A percentile compares a stretch with the other conserved stretches of the same genome.
Conservation (phyloP, 2,888 invertebrate species). For the Gymnosoma rotundatum region DNA sequence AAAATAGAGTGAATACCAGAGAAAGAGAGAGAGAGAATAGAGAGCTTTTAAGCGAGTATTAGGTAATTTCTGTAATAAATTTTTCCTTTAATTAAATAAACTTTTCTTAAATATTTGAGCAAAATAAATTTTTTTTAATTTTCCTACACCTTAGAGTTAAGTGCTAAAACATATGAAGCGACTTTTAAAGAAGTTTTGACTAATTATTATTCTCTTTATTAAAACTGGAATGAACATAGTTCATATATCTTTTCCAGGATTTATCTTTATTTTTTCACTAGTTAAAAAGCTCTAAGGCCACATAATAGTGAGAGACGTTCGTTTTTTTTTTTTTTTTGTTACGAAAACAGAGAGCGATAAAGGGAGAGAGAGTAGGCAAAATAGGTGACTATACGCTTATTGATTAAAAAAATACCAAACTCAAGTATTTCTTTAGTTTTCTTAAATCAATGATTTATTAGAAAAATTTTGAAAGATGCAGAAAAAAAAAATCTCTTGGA, state of each 20-base stretch:
- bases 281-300: background rate
- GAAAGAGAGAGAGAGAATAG: background rate
- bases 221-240: background rate
- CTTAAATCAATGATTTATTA: slow-evolving; percentile 58
- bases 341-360: too few species aligned
- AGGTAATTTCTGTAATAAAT: too few species aligned
- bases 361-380: background rate
- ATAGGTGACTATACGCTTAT: background rate
- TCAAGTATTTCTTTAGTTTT: background rate
- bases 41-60: too few species aligned
- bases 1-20: background rate
- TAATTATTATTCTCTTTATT: too few species aligned
- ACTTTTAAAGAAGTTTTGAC: too few species aligned
- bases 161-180: too few species aligned
- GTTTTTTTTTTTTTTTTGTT: too few species aligned
- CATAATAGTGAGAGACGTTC: background rate
- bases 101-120: too few species aligned
- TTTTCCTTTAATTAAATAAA: too few species aligned
- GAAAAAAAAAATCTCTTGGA: slow-evolving; percentile 14
- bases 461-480: background rate
- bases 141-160: too few species aligned
- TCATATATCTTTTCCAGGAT: background rate
- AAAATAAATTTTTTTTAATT: too few species aligned
- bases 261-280: background rate
- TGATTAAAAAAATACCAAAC: slow-evolving; percentile 10